Percentiles rank a stretch among this genome's conserved stretches.
These are phyloP conservation scores for Dunckerocampus dactyliophorus DNA, from an alignment of 2,113 vertebrate genomes.

Conservation along the genomic window DNA sequence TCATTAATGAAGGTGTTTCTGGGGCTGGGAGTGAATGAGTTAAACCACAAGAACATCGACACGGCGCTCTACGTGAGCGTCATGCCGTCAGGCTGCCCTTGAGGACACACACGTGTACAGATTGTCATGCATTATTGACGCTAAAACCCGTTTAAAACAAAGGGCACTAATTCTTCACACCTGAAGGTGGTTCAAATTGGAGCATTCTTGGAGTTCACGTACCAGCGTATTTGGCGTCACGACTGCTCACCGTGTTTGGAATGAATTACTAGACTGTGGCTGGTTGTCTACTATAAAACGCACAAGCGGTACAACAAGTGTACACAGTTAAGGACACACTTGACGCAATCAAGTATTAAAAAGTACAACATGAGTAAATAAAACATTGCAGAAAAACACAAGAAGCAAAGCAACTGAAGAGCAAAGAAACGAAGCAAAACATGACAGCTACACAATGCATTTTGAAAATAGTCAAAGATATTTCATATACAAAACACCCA, in stretches of 20 bases:
- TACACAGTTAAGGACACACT: conserved; percentile 28
- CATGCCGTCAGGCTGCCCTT: conserved; percentile 41
- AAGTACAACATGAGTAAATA: conserved; percentile 8
- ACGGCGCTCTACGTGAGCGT: conserved; percentile 46
- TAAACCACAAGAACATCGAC: conserved; percentile 37
- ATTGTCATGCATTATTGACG: conserved; percentile 71
- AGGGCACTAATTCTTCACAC: no score
- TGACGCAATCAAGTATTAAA: conserved; percentile 33
- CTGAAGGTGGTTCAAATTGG: no score
- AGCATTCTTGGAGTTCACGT: no score
- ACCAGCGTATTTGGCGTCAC: not conserved
- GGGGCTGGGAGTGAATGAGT: conserved; percentile 15
- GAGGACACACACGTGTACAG: conserved; percentile 51
- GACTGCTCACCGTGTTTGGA: not conserved
- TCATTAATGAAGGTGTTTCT: conserved; percentile 31
- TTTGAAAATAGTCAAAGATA: not conserved
- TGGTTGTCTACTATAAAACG: conserved; percentile 37
- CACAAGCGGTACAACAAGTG: conserved; percentile 30
- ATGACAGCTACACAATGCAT: not conserved
- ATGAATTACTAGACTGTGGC: conserved; percentile 14
- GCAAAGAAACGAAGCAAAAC: conserved; percentile 1
- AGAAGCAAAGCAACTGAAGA: not conserved
- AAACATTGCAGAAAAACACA: not conserved
- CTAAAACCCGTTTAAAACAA: no score
- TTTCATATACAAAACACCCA: conserved; percentile 18